Conservation (phyloP, 92 coral and sea anemone species). For the Epizoanthus illoricatus region DNA sequence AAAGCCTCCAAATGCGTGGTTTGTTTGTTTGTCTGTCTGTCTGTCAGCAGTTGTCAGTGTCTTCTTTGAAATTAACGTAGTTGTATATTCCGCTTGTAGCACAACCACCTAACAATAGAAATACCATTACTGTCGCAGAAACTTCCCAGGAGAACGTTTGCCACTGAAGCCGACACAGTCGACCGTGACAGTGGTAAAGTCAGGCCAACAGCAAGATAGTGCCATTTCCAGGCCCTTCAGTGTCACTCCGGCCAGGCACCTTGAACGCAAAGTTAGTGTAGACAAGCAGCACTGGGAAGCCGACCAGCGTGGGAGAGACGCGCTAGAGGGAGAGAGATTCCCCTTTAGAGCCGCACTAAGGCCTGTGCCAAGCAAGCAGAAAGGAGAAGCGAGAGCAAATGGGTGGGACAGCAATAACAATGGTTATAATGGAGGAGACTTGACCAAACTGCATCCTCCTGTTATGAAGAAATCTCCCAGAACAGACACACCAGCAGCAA, state of each 20-base stretch:
- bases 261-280: background rate
- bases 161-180: background rate
- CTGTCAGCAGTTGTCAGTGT: too few species aligned
- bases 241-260: slow-evolving; percentile 4
- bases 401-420: background rate
- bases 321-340: background rate
- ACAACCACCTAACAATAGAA: too few species aligned
- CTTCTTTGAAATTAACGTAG: too few species aligned
- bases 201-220: background rate
- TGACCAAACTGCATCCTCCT: background rate
- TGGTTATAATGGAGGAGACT: background rate
- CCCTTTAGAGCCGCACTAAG: slow-evolving; percentile 26
- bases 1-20: too few species aligned
- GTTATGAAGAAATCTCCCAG: slow-evolving; percentile 10
- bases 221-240: background rate
- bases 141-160: background rate
- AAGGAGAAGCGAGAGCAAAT: background rate
- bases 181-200: background rate
- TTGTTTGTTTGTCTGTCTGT: too few species aligned
- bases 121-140: background rate
- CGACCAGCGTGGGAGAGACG: background rate
- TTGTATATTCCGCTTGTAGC: too few species aligned
- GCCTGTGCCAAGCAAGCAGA: background rate
- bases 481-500: background rate
- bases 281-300: background rate